These are phyloP conservation scores for Patiria miniata DNA, from an alignment of 35 echinoderm and acorn worm species.

Conservation along the genomic window DNA sequence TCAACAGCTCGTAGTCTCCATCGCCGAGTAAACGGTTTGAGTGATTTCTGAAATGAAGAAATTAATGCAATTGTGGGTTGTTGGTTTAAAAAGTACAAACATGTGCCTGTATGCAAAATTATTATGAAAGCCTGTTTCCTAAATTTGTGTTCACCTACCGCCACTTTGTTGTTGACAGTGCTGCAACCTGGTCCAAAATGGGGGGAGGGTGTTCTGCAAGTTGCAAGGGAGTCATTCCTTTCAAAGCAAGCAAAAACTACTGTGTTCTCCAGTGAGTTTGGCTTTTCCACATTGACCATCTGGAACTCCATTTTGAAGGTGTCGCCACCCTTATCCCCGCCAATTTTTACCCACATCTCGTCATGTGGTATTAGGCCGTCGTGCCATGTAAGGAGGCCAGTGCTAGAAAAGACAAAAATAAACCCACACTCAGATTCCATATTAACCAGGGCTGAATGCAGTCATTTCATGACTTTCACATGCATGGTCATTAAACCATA, in stretches of 20 bases:
- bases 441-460: neutral
- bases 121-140: neutral
- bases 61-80: neutral
- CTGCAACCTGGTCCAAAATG: neutral
- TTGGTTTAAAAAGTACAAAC: neutral
- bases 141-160: neutral
- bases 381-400: neutral
- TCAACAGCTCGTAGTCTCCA: constrained; percentile 62
- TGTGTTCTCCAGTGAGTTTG: constrained; percentile 55
- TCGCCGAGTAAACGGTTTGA: neutral
- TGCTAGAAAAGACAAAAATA: neutral
- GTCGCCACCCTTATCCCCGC: constrained; percentile 50
- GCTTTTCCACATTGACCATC: constrained; percentile 51
- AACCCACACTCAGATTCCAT: neutral
- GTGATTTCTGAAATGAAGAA: neutral
- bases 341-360: constrained; percentile 70
- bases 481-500: neutral
- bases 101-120: neutral
- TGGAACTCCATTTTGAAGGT: constrained; percentile 60
- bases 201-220: constrained; percentile 1
- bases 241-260: constrained; percentile 5
- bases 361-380: constrained; percentile 43
- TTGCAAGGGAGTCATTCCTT: constrained; percentile 15
- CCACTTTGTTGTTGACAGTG: neutral
- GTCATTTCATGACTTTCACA: neutral